Base-by-base conservation (phyloP, 1,140 invertebrate genomes). In the Drosophila asahinai region DNA sequence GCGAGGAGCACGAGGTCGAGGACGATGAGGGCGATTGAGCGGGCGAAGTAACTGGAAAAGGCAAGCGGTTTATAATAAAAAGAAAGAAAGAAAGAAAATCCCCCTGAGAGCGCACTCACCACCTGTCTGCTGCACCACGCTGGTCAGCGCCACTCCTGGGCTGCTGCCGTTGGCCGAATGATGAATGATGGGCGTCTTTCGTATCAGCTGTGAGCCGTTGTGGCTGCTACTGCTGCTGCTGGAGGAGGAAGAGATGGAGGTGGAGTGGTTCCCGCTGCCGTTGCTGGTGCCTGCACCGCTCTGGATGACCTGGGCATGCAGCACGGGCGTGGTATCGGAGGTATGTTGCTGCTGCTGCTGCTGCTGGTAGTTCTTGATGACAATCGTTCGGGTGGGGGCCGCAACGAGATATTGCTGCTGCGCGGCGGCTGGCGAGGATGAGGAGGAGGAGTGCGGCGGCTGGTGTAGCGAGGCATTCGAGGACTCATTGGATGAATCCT, bases 301-400 rank as follows among this genome's bases (percentile, higher is more conserved):
- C 60, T 92, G 91, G 70, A 92, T 92, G 57, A 91, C 91, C 75
- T 92, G 91, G 68, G 91, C 87, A 68, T 91, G 91, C 73, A 91
- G 81, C 77, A 91, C 84, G 51, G 81, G 66, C 72, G 71, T 58
- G 66, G 66, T 51, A 61, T 81, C 80, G 48, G 78, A 62, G 47
- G 72, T 77, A 45, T 74, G 68, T 47, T 76, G 78, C 42, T 80
- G 77, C 42, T 73, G 66, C 19, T 77, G 73, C n/a, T 55, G 67
- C 25, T 81, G 76, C 11, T 79, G 81, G 36, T 91, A 92, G 47
- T 92, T 92, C 49, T 92, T 92, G 12, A 92, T 91, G 45, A 92
- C 91, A 72, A 92, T 92, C 11, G 91, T 81, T 38, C 91, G 78
- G 38, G 91, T 81, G n/a, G 91, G 87, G 52, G 91, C 83, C 11